These are phyloP conservation scores for Dicaeum eximium DNA, from an alignment of 2,113 vertebrate species.

Conservation along the genomic window DNA sequence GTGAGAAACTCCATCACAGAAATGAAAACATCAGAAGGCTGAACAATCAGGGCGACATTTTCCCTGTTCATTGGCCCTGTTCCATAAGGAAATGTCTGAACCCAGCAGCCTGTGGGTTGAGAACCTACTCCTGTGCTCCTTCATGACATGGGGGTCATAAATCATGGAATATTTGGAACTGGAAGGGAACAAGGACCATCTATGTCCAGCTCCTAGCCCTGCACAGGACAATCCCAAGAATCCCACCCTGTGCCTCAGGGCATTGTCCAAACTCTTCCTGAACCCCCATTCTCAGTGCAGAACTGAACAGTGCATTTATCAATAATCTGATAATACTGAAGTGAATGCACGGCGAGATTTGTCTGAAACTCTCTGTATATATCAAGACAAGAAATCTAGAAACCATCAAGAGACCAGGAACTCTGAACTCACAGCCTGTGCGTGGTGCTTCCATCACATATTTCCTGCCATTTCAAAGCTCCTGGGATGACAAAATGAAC, in stretches of 20 bases:
- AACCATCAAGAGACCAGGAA: neutral
- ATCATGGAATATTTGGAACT: neutral
- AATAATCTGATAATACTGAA: neutral
- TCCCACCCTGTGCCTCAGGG: too few relatives aligned
- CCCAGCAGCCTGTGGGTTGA: neutral
- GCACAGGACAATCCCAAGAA: too few relatives aligned
- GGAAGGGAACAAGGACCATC: neutral
- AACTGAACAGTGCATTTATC: neutral
- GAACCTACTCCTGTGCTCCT: neutral
- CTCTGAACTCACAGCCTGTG: neutral
- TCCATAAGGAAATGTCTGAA: neutral
- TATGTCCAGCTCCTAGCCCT: neutral
- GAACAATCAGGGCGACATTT: too few relatives aligned
- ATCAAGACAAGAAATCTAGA: neutral
- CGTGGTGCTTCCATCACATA: rapidly evolving
- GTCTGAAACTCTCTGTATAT: neutral
- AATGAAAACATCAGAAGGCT: too few relatives aligned
- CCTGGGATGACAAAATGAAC: neutral
- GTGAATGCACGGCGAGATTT: neutral
- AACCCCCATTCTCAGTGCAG: neutral
- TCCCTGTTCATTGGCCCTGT: neutral
- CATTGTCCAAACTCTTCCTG: rapidly evolving
- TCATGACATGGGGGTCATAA: rapidly evolving
- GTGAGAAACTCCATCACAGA: too few relatives aligned
- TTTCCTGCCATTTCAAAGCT: neutral